Percentiles rank a stretch among this genome's conserved stretches.
These are phyloP conservation scores for Anthophora plumipes DNA, from an alignment of 2,888 invertebrate genomes.

Conservation along the genomic window DNA sequence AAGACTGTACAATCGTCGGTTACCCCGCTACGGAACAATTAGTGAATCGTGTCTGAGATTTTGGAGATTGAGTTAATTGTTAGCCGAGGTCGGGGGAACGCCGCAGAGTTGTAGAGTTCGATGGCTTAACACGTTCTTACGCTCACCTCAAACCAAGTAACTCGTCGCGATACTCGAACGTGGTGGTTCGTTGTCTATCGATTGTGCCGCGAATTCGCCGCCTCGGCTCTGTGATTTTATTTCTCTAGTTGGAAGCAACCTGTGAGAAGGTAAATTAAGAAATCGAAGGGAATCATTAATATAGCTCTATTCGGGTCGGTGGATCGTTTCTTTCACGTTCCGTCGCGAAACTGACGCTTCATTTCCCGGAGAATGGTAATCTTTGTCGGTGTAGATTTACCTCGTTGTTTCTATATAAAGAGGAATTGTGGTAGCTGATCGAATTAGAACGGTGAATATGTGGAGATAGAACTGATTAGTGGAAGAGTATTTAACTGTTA, in stretches of 20 bases:
- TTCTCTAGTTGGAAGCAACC: background rate
- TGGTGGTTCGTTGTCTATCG: background rate
- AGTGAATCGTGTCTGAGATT: conserved; percentile 33
- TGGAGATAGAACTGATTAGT: no score
- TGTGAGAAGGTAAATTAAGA: conserved; percentile 1
- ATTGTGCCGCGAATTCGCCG: background rate
- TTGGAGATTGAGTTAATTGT: conserved; percentile 27
- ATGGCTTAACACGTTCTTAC: conserved; percentile 2
- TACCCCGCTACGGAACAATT: conserved; percentile 4
- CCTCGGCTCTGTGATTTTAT: background rate
- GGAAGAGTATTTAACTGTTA: no score
- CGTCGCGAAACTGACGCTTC: no score
- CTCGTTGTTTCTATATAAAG: no score
- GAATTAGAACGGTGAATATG: no score
- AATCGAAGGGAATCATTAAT: conserved; percentile 17
- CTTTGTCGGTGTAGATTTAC: no score
- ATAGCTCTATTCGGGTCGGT: no score
- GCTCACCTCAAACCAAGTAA: background rate
- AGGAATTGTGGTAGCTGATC: no score
- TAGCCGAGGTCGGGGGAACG: background rate
- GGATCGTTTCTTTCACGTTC: no score
- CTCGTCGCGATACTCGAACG: background rate
- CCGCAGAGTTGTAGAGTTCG: background rate
- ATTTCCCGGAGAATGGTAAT: no score
- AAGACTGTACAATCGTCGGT: background rate